These are phyloP conservation scores for Trematocara macrostoma DNA, from an alignment of 2,113 vertebrate species.

Conservation along the genomic window DNA sequence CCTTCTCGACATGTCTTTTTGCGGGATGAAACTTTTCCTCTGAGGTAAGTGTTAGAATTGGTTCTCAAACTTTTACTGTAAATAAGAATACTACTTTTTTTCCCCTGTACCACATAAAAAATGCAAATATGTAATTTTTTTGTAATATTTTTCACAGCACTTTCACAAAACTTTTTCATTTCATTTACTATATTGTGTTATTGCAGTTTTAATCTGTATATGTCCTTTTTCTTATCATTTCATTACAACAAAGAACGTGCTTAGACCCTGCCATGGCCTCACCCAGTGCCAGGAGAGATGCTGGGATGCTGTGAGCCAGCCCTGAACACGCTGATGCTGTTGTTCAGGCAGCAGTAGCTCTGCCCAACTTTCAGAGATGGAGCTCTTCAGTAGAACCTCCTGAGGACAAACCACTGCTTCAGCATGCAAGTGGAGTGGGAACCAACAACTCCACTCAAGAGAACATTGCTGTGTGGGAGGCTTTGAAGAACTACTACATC, in stretches of 20 bases:
- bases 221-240: not conserved
- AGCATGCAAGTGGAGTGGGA: not conserved
- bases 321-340: not conserved
- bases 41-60: not conserved
- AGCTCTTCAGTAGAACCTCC: not conserved
- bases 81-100: not conserved
- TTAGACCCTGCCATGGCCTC: rapidly evolving
- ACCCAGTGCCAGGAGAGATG: not conserved
- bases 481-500: not conserved
- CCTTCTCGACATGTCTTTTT: not conserved
- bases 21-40: not conserved
- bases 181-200: not conserved
- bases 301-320: not conserved
- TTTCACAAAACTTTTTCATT: not conserved
- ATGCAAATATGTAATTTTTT: not conserved
- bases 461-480: not conserved
- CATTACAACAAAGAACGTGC: not conserved
- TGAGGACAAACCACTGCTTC: not conserved
- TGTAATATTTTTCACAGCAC: not conserved
- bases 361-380: not conserved
- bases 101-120: not conserved
- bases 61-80: not conserved
- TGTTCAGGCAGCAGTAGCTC: not conserved
- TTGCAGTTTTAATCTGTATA: not conserved
- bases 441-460: not conserved